These are phyloP conservation scores for Lichenostomus cassidix DNA, from an alignment of 2,113 vertebrate genomes.

Conservation along the genomic window DNA sequence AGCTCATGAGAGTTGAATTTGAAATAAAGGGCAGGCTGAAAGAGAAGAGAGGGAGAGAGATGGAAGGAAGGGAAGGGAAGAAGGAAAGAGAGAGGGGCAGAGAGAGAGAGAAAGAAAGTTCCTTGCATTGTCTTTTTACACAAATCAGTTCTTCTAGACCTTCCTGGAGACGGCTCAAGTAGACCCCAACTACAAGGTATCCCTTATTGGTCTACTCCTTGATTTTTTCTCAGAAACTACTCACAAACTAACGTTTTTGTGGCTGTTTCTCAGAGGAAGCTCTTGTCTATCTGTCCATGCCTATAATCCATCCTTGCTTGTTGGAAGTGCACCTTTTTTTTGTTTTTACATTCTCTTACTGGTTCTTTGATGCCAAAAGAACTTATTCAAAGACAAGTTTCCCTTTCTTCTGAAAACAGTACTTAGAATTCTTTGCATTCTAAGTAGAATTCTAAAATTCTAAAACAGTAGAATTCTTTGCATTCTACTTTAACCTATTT, in stretches of 20 bases:
- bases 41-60: background rate
- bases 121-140: background rate
- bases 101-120: background rate
- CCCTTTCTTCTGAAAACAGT: background rate
- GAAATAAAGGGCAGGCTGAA: background rate
- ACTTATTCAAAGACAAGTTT: background rate
- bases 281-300: background rate
- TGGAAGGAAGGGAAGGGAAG: background rate
- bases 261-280: background rate
- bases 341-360: background rate
- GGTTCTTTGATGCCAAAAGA: background rate
- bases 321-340: background rate
- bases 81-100: background rate
- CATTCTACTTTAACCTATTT: background rate
- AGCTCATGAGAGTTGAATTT: too few relatives aligned
- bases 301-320: background rate
- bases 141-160: background rate
- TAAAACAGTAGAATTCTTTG: background rate
- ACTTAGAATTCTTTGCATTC: background rate
- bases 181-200: background rate
- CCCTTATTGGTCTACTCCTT: background rate
- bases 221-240: background rate
- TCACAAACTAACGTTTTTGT: background rate
- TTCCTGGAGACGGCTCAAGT: background rate
- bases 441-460: background rate